Conservation (phyloP, 37 sponge, comb jelly and placozoan genomes). For the Lycopodina hypogea region DNA sequence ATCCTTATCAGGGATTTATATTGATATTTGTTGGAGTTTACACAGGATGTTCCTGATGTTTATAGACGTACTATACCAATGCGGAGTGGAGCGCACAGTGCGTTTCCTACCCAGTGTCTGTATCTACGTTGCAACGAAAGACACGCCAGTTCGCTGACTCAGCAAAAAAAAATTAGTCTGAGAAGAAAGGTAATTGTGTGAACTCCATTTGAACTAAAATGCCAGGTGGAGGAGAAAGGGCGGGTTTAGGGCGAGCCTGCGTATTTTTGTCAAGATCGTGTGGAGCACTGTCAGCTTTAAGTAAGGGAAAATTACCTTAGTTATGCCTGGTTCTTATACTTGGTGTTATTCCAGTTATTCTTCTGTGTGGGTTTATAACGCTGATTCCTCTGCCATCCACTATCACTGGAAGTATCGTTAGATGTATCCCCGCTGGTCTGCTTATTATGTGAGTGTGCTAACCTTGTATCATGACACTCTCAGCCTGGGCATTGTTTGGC, state of each 20-base stretch:
- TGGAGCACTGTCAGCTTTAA: constrained; percentile 44
- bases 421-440: constrained; percentile 57
- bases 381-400: constrained; percentile 46
- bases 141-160: no score
- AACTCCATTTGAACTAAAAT: no score
- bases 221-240: not conserved
- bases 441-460: constrained; percentile 61
- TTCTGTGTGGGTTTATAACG: constrained; percentile 65
- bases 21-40: no score
- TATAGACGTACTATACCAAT: no score
- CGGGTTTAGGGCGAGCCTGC: constrained; percentile 39
- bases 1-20: no score
- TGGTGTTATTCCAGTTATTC: constrained; percentile 32
- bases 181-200: no score
- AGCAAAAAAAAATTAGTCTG: no score
- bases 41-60: no score
- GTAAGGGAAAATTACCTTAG: constrained; percentile 27
- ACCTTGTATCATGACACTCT: not conserved
- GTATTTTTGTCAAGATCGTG: constrained; percentile 51
- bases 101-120: no score
- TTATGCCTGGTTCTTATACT: not conserved
- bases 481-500: no score
- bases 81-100: no score
- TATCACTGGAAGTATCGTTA: not conserved
- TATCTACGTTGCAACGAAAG: no score